Evolutionary conservation across 2,113 vertebrate species (phyloP).

Genomic region (Isichthys henryi): DNA sequence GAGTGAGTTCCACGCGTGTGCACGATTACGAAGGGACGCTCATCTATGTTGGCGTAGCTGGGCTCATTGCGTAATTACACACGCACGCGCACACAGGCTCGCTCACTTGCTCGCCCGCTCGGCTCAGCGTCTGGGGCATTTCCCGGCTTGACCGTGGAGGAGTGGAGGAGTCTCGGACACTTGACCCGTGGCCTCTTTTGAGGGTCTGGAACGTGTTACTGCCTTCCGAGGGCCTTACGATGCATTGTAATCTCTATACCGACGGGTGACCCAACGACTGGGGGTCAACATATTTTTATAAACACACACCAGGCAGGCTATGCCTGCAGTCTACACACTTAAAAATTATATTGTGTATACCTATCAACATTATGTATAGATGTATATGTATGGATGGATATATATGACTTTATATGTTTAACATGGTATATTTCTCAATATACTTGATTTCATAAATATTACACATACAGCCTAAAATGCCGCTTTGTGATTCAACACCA

Average conservation of each 20-base stretch:
- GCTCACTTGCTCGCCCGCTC: neutral
- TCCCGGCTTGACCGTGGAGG: neutral
- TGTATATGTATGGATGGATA: neutral
- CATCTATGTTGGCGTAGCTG: neutral
- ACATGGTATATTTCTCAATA: neutral
- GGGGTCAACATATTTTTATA: conserved; percentile 35
- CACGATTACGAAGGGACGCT: neutral
- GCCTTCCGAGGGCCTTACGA: conserved; percentile 26
- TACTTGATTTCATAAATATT: neutral
- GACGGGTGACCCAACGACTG: conserved; percentile 28
- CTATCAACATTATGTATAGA: neutral
- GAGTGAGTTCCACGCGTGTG: neutral
- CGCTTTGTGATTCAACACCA: neutral
- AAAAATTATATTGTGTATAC: neutral
- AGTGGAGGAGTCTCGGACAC: conserved; percentile 27
- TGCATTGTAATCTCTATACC: conserved; percentile 24
- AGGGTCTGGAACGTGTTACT: conserved; percentile 43
- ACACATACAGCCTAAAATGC: neutral
- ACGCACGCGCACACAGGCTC: neutral
- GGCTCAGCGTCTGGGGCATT: conserved; percentile 1
- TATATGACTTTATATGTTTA: neutral
- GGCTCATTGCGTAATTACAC: conserved; percentile 2
- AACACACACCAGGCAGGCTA: conserved; percentile 28
- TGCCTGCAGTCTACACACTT: neutral
- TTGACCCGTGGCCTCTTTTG: conserved; percentile 37